These are phyloP conservation scores for Ptychoptera albimana DNA, from an alignment of 2,888 invertebrate species.

Conservation along the genomic window DNA sequence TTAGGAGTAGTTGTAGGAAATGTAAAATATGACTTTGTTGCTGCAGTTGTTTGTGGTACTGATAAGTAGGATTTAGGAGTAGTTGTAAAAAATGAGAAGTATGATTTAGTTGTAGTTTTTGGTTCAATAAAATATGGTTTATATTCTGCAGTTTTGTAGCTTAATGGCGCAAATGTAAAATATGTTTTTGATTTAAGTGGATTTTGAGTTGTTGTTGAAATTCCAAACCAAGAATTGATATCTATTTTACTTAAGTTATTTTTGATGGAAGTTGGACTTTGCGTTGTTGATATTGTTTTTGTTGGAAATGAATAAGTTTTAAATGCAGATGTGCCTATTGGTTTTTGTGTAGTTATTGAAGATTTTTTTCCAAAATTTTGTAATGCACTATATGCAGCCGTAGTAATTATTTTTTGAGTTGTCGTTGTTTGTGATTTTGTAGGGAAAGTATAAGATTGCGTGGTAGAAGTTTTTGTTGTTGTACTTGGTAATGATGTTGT, in stretches of 20 bases:
- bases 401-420: slow-evolving; percentile 1
- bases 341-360: background rate
- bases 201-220: background rate
- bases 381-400: background rate
- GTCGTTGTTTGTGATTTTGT: slow-evolving; percentile 1
- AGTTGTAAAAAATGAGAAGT: too few relatives aligned
- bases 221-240: background rate
- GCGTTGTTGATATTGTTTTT: slow-evolving; percentile 2
- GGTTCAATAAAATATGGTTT: too few relatives aligned
- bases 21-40: too few relatives aligned
- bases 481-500: background rate
- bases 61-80: too few relatives aligned
- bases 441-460: background rate
- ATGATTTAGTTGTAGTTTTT: too few relatives aligned
- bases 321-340: slow-evolving; percentile 1
- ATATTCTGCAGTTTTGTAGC: too few relatives aligned
- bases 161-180: too few relatives aligned
- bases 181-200: background rate
- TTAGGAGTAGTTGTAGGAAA: too few relatives aligned
- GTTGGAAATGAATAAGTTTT: background rate
- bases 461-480: slow-evolving; percentile 1
- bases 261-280: slow-evolving; percentile 2
- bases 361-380: background rate
- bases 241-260: background rate
- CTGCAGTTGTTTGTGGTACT: too few relatives aligned